A percentile compares a stretch with the other conserved stretches of the same genome.
These are phyloP conservation scores for Myxocyprinus asiaticus DNA, from an alignment of 2,113 vertebrate species.

Conservation along the genomic window DNA sequence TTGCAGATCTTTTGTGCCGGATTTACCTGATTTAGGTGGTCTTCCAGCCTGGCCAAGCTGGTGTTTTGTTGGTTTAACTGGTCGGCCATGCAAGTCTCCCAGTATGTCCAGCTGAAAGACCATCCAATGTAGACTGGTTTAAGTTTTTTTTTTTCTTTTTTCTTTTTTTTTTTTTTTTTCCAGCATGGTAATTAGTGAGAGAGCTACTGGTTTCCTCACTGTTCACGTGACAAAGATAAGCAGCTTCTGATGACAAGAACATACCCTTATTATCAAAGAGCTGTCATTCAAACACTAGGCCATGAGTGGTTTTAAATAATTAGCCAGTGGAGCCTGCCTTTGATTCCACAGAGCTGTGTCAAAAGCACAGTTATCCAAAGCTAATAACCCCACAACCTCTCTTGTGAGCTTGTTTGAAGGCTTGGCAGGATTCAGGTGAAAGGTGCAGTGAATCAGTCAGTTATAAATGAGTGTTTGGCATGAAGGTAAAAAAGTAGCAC, in stretches of 20 bases:
- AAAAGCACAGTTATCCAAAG: constrained; percentile 12
- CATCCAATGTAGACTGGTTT: too few species aligned
- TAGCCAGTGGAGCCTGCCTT: not conserved
- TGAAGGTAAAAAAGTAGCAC: too few species aligned
- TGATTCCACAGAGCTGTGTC: not conserved
- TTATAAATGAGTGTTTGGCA: not conserved
- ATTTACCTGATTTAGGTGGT: too few species aligned
- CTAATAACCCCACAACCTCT: constrained; percentile 30
- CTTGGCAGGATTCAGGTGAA: not conserved
- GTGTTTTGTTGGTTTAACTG: too few species aligned
- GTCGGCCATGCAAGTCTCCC: too few species aligned
- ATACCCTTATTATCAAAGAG: constrained; percentile 25
- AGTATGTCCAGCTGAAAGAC: too few species aligned
- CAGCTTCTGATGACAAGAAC: constrained; percentile 43
- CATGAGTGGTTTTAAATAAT: constrained; percentile 28
- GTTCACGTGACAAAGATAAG: constrained; percentile 5
- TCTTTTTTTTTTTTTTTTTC: too few species aligned
- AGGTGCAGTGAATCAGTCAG: not conserved
- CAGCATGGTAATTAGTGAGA: constrained; percentile 4
- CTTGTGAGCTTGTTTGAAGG: not conserved
- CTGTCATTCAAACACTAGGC: constrained; percentile 28
- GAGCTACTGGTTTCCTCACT: not conserved
- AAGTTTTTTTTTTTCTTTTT: too few species aligned
- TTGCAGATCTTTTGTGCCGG: too few species aligned
- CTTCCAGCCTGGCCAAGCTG: too few species aligned